A percentile compares a stretch with the other conserved stretches of the same genome.
Evolutionary conservation across 2,888 invertebrate species (phyloP).

Genomic region (Congeria kusceri): DNA sequence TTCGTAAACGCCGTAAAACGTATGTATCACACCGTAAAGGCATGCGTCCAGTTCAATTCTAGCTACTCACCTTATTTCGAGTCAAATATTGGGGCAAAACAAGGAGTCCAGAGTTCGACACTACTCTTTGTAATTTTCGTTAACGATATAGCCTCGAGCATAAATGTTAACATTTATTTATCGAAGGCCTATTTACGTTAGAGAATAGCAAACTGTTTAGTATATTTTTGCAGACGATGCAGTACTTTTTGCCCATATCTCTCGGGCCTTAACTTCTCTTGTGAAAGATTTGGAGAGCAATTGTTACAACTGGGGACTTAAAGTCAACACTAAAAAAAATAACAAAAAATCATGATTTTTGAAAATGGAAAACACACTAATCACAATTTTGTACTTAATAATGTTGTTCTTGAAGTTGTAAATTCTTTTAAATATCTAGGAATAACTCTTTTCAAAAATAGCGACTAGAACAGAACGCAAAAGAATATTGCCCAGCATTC

Average conservation of each 20-base stretch:
- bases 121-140: constrained; percentile 30
- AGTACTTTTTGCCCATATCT: too few relatives aligned
- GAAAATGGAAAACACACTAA: too few relatives aligned
- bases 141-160: constrained; percentile 30
- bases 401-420: too few relatives aligned
- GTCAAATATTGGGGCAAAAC: constrained; percentile 41
- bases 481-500: too few relatives aligned
- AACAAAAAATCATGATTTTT: too few relatives aligned
- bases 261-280: too few relatives aligned
- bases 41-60: constrained; percentile 23
- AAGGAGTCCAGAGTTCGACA: constrained; percentile 37
- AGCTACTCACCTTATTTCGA: constrained; percentile 13
- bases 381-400: too few relatives aligned
- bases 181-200: constrained; percentile 17
- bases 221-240: constrained; percentile 40
- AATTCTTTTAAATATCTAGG: too few relatives aligned
- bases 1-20: constrained; percentile 27
- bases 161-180: constrained; percentile 23
- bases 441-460: too few relatives aligned
- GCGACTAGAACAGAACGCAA: too few relatives aligned
- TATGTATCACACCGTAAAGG: constrained; percentile 32
- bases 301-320: constrained; percentile 16
- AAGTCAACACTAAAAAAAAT: constrained; percentile 18
- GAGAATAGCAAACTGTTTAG: constrained; percentile 16
- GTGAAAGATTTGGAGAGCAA: constrained; percentile 15